phyloP scores from a whole-genome alignment of 2,888 invertebrate genomes.

The Cynaeus angustus region DNA sequence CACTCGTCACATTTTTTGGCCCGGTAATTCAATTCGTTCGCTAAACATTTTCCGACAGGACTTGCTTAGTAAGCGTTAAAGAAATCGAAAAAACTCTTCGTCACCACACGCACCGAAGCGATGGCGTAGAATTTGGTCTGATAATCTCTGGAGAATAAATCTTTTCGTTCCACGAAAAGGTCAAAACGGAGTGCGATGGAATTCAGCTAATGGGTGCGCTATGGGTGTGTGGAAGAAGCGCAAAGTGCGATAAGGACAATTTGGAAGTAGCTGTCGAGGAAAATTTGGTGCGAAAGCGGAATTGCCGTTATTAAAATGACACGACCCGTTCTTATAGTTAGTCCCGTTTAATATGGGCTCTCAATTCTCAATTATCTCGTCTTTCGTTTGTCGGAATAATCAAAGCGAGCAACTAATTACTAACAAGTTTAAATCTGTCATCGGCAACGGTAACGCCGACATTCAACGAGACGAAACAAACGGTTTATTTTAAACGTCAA shows the following conservation, averaged over 20 bases:
- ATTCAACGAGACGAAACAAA: constrained; percentile 28
- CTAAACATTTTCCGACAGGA: no score
- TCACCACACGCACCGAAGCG: background rate
- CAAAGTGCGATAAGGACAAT: constrained; percentile 42
- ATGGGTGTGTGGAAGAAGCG: constrained; percentile 39
- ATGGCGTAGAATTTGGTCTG: constrained; percentile 11
- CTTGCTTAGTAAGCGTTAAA: background rate
- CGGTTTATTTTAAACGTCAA: constrained; percentile 43
- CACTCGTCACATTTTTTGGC: no score
- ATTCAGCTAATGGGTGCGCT: constrained; percentile 34
- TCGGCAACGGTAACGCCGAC: constrained; percentile 24
- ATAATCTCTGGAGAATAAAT: constrained; percentile 40
- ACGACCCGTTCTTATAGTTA: constrained; percentile 20
- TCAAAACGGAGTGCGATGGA: constrained; percentile 33
- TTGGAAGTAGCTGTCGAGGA: constrained; percentile 25
- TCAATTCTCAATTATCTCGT: constrained; percentile 46
- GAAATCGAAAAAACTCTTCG: background rate
- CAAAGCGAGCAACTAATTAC: constrained; percentile 45
- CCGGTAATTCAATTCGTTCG: no score
- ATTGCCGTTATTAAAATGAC: constrained; percentile 40
- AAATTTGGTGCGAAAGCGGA: constrained; percentile 35
- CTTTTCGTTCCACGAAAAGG: constrained; percentile 32
- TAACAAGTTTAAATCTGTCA: constrained; percentile 46
- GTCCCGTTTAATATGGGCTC: constrained; percentile 44
- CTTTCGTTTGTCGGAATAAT: constrained; percentile 47